Evolutionary conservation across 2,888 invertebrate genomes (phyloP).

Genomic region (Sylvicola cinctus): DNA sequence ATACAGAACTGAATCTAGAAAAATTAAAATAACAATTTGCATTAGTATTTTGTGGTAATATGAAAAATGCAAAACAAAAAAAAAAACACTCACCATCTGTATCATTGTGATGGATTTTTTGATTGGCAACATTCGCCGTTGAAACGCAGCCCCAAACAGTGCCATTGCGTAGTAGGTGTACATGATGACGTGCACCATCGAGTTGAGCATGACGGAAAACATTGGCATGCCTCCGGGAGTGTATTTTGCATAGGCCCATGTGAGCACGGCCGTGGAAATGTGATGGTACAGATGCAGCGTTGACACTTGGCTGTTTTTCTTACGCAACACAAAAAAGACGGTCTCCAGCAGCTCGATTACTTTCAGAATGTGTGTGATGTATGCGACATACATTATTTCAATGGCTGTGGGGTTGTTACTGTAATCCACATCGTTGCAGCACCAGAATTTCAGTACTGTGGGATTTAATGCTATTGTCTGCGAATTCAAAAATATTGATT

Average conservation of each 20-base stretch:
- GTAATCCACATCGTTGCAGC: too few relatives aligned
- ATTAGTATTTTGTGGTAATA: too few relatives aligned
- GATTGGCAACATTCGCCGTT: background rate
- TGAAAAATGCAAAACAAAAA: too few relatives aligned
- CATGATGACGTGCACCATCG: background rate
- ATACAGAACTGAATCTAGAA: too few relatives aligned
- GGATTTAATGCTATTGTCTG: too few relatives aligned
- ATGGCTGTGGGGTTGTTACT: too few relatives aligned
- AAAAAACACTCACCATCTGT: constrained; percentile 61
- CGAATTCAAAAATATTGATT: too few relatives aligned
- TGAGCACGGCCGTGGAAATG: constrained; percentile 32
- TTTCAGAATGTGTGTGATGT: constrained; percentile 44
- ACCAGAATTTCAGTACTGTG: too few relatives aligned
- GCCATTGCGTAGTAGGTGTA: background rate
- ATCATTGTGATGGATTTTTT: constrained; percentile 13
- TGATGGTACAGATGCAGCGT: constrained; percentile 58
- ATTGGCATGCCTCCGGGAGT: background rate
- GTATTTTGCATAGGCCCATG: constrained; percentile 38
- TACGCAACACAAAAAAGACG: constrained; percentile 45
- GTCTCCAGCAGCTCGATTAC: constrained; percentile 46
- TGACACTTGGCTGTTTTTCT: constrained; percentile 48
- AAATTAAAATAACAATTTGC: too few relatives aligned
- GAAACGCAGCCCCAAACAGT: background rate
- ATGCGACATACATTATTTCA: constrained; percentile 26
- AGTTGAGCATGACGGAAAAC: background rate